A percentile compares a stretch with the other conserved stretches of the same genome.
These are phyloP conservation scores for Brenthis daphne DNA, from an alignment of 2,888 invertebrate species.

Conservation along the genomic window DNA sequence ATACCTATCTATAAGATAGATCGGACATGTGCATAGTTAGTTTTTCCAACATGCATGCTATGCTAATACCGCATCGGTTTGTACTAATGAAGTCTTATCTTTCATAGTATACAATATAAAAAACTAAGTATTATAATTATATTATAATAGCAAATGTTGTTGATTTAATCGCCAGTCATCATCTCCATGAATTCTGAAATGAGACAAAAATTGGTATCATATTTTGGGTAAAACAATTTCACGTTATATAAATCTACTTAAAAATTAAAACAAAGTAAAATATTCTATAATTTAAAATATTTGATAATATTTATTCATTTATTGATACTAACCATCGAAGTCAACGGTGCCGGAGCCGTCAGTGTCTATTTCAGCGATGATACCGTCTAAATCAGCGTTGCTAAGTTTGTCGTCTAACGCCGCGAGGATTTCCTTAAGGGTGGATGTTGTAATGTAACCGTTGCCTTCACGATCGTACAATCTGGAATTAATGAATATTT, in stretches of 20 bases:
- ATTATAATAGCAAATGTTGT: constrained; percentile 52
- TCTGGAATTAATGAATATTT: constrained; percentile 55
- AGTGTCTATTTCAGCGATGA: constrained; percentile 98
- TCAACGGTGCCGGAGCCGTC: constrained; percentile 99
- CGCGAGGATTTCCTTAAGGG: constrained; percentile 95
- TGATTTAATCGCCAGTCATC: constrained; percentile 93
- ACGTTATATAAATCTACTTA: no score
- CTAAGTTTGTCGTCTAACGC: constrained; percentile 97
- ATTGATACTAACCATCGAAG: constrained; percentile 91
- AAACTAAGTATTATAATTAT: constrained; percentile 58
- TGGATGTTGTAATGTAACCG: constrained; percentile 95
- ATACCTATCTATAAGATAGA: constrained; percentile 75
- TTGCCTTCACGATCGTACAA: constrained; percentile 98
- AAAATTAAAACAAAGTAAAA: not conserved
- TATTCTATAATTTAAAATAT: not conserved
- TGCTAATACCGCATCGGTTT: constrained; percentile 77
- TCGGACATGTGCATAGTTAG: constrained; percentile 44
- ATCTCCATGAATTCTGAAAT: constrained; percentile 95
- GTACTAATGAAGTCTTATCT: constrained; percentile 69
- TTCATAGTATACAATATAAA: constrained; percentile 60
- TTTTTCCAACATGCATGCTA: constrained; percentile 47
- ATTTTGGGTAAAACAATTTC: not conserved
- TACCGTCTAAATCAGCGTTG: constrained; percentile 96
- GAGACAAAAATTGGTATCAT: constrained; percentile 39
- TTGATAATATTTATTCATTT: not conserved